Conservation (phyloP, 2,888 invertebrate genomes). For the Drosophila anomalata region DNA sequence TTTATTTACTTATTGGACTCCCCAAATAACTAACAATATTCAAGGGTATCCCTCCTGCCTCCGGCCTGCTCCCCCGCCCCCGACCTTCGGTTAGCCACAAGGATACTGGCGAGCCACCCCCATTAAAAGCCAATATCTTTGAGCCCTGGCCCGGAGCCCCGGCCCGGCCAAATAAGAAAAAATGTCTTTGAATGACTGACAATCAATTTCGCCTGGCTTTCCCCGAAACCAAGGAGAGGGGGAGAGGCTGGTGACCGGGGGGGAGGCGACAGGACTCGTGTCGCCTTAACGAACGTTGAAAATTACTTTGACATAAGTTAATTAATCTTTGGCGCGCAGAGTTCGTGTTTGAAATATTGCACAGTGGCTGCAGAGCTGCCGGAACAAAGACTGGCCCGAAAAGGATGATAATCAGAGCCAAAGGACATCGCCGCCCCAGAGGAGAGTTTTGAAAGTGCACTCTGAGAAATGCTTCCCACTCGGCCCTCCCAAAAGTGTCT, state of each 20-base stretch:
- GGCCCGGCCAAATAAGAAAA: slow-evolving; percentile 73
- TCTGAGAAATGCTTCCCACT: not conserved
- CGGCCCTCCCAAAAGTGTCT: too few relatives aligned
- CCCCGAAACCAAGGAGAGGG: not conserved
- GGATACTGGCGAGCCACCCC: slow-evolving; percentile 60
- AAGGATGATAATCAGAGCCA: slow-evolving; percentile 24
- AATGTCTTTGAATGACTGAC: slow-evolving; percentile 83
- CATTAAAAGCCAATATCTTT: slow-evolving; percentile 78
- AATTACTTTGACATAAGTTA: slow-evolving; percentile 83
- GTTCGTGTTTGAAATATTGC: slow-evolving; percentile 80
- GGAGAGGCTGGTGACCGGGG: not conserved
- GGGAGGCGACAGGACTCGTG: slow-evolving; percentile 51
- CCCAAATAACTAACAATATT: slow-evolving; percentile 75
- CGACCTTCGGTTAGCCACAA: slow-evolving; percentile 69
- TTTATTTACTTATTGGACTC: slow-evolving; percentile 82
- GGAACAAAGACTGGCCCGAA: slow-evolving; percentile 27
- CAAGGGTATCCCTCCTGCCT: slow-evolving; percentile 14
- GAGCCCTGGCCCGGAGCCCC: slow-evolving; percentile 32
- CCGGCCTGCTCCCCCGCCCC: slow-evolving; percentile 5
- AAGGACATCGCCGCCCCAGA: slow-evolving; percentile 11
- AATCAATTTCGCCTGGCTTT: slow-evolving; percentile 80
- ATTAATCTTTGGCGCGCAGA: slow-evolving; percentile 83
- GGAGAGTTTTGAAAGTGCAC: slow-evolving; percentile 5
- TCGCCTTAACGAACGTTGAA: slow-evolving; percentile 82
- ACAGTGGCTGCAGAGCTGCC: slow-evolving; percentile 38